These are phyloP conservation scores for Euura saliciscinereae DNA, from an alignment of 1,140 invertebrate species.

Conservation along the genomic window DNA sequence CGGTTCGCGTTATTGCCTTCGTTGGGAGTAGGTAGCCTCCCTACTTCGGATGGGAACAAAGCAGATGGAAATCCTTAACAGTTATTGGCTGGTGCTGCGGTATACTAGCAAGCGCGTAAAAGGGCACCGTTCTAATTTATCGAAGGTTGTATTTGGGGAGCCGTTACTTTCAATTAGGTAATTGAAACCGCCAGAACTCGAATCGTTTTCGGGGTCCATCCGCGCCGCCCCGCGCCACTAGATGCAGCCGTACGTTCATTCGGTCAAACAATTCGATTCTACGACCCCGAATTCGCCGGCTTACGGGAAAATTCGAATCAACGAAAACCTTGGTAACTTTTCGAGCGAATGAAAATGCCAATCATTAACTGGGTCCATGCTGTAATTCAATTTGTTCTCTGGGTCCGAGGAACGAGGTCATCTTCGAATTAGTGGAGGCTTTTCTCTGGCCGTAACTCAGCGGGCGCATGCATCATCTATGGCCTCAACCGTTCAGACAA, in stretches of 20 bases:
- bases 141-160: constrained; percentile 30
- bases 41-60: constrained; percentile 34
- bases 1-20: constrained; percentile 36
- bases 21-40: constrained; percentile 27
- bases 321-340: no score
- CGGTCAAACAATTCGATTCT: neutral
- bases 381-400: neutral
- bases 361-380: neutral
- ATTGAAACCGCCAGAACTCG: constrained; percentile 41
- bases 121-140: constrained; percentile 34
- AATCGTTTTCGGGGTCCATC: neutral
- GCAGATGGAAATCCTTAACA: constrained; percentile 48
- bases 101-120: neutral
- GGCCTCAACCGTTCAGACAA: neutral
- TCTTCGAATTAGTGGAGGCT: neutral
- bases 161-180: constrained; percentile 50
- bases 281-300: no score
- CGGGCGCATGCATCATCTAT: neutral
- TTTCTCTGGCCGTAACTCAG: neutral
- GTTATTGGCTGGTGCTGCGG: constrained; percentile 38
- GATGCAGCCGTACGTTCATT: neutral
- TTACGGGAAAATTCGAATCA: no score
- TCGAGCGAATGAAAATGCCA: no score
- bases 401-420: neutral
- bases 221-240: neutral